Percentiles rank a stretch among this genome's conserved stretches.
Conservation (phyloP, 1,140 invertebrate genomes). For the Listronotus oregonensis region DNA sequence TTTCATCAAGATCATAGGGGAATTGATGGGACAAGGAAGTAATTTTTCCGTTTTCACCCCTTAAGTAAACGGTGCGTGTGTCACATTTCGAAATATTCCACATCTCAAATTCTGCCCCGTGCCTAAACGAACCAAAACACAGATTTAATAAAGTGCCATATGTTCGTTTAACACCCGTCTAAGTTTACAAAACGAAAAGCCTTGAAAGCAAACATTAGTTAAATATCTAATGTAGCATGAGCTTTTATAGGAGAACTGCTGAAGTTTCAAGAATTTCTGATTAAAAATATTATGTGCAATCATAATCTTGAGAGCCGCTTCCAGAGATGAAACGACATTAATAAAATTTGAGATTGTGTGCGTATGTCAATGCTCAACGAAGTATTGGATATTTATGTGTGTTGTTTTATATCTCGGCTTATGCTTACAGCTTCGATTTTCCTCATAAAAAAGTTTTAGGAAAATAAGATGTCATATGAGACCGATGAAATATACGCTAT, state of each 20-base stretch:
- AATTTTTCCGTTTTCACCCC: slow-evolving; percentile 34
- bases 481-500: slow-evolving; percentile 26
- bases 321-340: slow-evolving; percentile 27
- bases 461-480: slow-evolving; percentile 33
- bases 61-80: slow-evolving; percentile 31
- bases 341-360: slow-evolving; percentile 31
- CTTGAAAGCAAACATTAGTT: slow-evolving; percentile 12
- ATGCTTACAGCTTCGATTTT: slow-evolving; percentile 2
- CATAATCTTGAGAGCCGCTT: slow-evolving; percentile 34
- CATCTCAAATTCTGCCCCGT: slow-evolving; percentile 30
- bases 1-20: slow-evolving; percentile 15
- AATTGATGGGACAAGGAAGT: slow-evolving; percentile 25
- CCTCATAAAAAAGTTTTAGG: slow-evolving; percentile 34
- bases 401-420: slow-evolving; percentile 28
- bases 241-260: not conserved
- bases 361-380: slow-evolving; percentile 34
- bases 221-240: slow-evolving; percentile 7
- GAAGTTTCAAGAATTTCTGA: slow-evolving; percentile 32
- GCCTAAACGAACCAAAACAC: slow-evolving; percentile 32
- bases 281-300: slow-evolving; percentile 32
- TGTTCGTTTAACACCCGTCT: slow-evolving; percentile 24
- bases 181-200: slow-evolving; percentile 23
- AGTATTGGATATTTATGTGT: slow-evolving; percentile 36
- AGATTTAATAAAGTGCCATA: slow-evolving; percentile 31
- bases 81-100: slow-evolving; percentile 35